Evolutionary conservation across 1,140 invertebrate species (phyloP).

Genomic region (Andrena cerasifolii): DNA sequence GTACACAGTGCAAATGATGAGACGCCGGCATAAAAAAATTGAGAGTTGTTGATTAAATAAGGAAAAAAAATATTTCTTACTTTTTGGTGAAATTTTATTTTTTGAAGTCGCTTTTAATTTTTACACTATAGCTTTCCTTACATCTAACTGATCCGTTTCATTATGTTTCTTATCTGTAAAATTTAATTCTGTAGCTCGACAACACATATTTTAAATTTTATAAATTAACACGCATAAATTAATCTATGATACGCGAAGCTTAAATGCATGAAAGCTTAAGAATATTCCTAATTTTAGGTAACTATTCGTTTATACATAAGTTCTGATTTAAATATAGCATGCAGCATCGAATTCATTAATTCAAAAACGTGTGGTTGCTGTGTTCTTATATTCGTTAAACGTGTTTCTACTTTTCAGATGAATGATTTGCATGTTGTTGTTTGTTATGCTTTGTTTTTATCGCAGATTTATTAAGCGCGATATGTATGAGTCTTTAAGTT

Average conservation of each 20-base stretch:
- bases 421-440: slow-evolving; percentile 14
- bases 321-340: neutral
- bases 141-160: neutral
- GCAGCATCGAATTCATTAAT: neutral
- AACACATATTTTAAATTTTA: neutral
- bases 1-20: no score
- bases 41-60: no score
- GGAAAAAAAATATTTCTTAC: no score
- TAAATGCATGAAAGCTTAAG: no score
- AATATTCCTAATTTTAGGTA: slow-evolving; percentile 3
- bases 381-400: neutral
- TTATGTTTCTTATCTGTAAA: neutral
- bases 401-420: neutral
- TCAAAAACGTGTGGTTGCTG: neutral
- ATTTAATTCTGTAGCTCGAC: neutral
- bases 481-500: neutral
- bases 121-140: neutral
- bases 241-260: neutral
- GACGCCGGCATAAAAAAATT: no score
- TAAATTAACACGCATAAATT: slow-evolving; percentile 3
- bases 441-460: neutral
- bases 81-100: no score
- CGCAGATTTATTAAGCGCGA: neutral
- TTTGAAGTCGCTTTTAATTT: neutral
- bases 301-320: neutral